Evolutionary conservation across 2,797 vertebrate genomes (phyloP).

Genomic region (Steatocranus sp.): DNA sequence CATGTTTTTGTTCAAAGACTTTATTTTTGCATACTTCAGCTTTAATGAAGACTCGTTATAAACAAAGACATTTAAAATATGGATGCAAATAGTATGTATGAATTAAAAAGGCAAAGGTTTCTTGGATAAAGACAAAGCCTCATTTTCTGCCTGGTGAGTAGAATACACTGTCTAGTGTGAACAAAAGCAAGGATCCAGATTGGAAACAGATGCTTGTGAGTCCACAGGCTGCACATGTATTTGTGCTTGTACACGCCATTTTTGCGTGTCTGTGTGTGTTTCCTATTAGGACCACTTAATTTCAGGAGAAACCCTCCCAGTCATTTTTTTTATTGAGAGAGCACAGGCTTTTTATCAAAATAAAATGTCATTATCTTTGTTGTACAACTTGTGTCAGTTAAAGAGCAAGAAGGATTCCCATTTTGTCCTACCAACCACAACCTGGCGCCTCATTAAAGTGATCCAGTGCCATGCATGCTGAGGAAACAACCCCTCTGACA

Average conservation of each 20-base stretch:
- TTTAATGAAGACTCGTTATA: not conserved
- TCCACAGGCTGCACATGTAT: not conserved
- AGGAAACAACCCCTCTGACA: constrained; percentile 41
- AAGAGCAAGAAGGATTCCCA: not conserved
- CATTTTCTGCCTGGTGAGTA: constrained; percentile 28
- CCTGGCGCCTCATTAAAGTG: constrained; percentile 36
- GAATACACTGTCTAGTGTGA: constrained; percentile 53
- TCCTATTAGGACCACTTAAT: constrained; percentile 62
- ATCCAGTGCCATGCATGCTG: constrained; percentile 32
- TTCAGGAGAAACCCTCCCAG: constrained; percentile 51
- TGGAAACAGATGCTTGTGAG: constrained; percentile 72
- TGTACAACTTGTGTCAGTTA: not conserved
- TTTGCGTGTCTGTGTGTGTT: constrained; percentile 43
- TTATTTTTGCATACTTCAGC: not conserved
- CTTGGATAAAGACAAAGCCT: constrained; percentile 23
- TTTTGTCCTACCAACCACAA: constrained; percentile 27
- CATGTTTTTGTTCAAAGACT: not conserved
- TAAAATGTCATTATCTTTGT: constrained; percentile 8
- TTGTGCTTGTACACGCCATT: constrained; percentile 7
- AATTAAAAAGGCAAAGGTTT: not conserved
- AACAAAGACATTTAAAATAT: not conserved
- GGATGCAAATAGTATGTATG: not conserved
- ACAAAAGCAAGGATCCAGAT: constrained; percentile 54
- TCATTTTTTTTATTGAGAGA: constrained; percentile 28
- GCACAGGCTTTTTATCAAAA: constrained; percentile 5